Evolutionary conservation across 2,797 vertebrate species (phyloP), one percentile per base, ranked within the genome.

Genomic region (Sebastes iracundus): DNA sequence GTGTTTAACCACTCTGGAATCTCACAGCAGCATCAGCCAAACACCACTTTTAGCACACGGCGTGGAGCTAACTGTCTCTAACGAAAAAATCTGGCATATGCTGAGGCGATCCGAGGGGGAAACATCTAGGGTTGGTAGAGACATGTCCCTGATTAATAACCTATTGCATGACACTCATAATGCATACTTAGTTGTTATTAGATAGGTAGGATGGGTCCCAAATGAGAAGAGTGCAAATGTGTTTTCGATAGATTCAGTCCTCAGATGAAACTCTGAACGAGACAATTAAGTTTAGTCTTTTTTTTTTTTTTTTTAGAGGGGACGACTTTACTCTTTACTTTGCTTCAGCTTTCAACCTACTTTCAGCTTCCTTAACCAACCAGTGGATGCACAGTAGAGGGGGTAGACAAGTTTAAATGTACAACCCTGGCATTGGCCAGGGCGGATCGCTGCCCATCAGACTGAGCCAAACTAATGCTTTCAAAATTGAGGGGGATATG

Each of bases 1-100:
- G 92, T 92, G 90, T 88, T 94, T 92, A 93, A 93, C 82, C 90
- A 93, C 73, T 82, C 64, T 60, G 91, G 89, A 93, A 93, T 91
- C 89, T 92, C 83, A 83, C 88, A 81, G 86, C 84, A 61, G 69
- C 83, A 79, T 73, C 76, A 61, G 86, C 92, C 90, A 91, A 90
- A 89, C 85, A 79, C 84, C 67, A 76, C 84, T 73, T 91, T 86
- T 90, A 89, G 90, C 80, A 38, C 90, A 68, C 13, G n/a, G 67
- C 81, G 14, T 81, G 20, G 32, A 68, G 68, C 76, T 63, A 66
- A 76, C 67, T 33, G 71, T 77, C 52, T 71, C 55, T 69, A 14
- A 74, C 8, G 1, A 62, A 77, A 61, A 75, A 73, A 73, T 75
- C 60, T 42, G 63, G 53, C 70, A 68, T 79, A 64, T 63, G 53